Base-by-base conservation (phyloP, 1,140 invertebrate species). In the Hyles euphorbiae region DNA sequence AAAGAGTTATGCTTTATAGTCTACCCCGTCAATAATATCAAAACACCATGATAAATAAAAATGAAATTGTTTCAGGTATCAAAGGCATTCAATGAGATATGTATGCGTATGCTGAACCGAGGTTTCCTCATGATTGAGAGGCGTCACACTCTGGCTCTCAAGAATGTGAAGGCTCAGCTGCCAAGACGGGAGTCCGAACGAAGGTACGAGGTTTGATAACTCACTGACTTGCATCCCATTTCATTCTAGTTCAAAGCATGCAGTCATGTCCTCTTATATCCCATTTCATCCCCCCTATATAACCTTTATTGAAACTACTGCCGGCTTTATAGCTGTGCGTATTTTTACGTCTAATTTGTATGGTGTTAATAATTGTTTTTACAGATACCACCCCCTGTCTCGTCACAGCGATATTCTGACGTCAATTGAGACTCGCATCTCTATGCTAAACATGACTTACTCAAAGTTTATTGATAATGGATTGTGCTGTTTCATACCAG, bases 371-470 rank as follows among this genome's bases (percentile, higher is more conserved):
- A n/a, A n/a, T 40, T 36, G 10, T 36, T 53, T 3, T 81, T 84
- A 33, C 74, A 90, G 93, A 68, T 93, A 92, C 77, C 97, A 98
- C 85, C 94, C 93, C 2, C 82, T 98, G 36, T 93, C 96, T 2
- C 90, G 95, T 46, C 96, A 98, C 86, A 95, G 94, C 67, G 96
- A 98, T 74, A 96, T 98, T 55, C 89, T 98, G 11, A 95, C 95
- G 32, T 96, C 96, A 0, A 94, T 98, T 50, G 97, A 98, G 87
- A 98, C 97, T 0, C 89, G 97, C 32, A 92, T 98, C 32, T 97
- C 96, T 0, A 95, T 98, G 92, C 90, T 98, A 3, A 94, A 94
- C 5, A 98, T 98, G 96, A 98, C 97, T 1, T 98, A 96, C 78
- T 93, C 93, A 43, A 97, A 97, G 87, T 97, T 95, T 71, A 94